phyloP scores from a whole-genome alignment of 1,140 invertebrate genomes.

The Calephelis virginiensis region DNA sequence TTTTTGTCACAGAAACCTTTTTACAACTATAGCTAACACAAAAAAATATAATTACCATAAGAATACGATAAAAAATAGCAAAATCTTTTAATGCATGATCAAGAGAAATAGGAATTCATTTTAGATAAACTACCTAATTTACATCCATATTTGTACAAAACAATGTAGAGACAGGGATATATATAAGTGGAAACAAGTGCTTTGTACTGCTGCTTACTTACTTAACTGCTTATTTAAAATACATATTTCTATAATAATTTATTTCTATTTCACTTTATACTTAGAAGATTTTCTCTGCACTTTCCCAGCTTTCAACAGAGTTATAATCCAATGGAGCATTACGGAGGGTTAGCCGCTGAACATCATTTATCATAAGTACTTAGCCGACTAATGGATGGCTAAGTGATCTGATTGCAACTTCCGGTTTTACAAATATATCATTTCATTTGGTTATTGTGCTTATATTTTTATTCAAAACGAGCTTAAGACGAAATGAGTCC shows the following conservation, averaged over 20 bases:
- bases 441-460: neutral
- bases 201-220: no score
- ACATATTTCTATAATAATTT: neutral
- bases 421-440: constrained; percentile 3
- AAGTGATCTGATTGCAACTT: constrained; percentile 2
- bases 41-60: no score
- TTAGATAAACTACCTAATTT: no score
- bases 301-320: neutral
- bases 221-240: no score
- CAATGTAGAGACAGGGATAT: no score
- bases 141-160: no score
- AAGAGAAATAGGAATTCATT: no score
- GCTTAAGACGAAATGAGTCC: neutral
- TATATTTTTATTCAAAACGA: neutral
- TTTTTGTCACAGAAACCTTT: no score
- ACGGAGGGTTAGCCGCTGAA: neutral
- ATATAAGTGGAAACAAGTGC: no score
- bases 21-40: no score
- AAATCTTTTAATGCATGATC: no score
- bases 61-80: no score
- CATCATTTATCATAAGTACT: constrained; percentile 10
- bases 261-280: neutral
- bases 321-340: neutral
- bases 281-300: neutral
- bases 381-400: neutral